Percentiles rank a stretch among this genome's conserved stretches.
phyloP scores from a whole-genome alignment of 2,888 invertebrate genomes.

The Temnothorax ravouxi region DNA sequence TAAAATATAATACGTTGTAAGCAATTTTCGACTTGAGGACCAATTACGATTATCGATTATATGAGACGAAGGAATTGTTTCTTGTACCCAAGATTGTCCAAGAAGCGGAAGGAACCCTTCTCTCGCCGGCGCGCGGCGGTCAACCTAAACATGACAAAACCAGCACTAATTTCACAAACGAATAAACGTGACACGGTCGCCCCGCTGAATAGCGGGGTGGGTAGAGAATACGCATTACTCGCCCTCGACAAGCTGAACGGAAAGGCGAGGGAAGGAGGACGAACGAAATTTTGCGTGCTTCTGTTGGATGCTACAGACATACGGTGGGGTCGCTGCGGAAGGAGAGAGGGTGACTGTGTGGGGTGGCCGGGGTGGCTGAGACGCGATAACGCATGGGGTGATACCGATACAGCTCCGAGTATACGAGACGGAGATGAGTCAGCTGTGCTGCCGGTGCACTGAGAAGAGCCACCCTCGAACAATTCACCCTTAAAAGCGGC shows the following conservation, averaged over 20 bases:
- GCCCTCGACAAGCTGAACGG: slow-evolving; percentile 53
- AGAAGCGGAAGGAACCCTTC: slow-evolving; percentile 37
- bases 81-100: slow-evolving; percentile 39
- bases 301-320: slow-evolving; percentile 52
- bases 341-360: slow-evolving; percentile 52
- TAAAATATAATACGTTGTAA: slow-evolving; percentile 4
- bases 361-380: slow-evolving; percentile 67
- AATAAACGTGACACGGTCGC: slow-evolving; percentile 81
- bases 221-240: slow-evolving; percentile 68
- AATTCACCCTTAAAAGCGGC: slow-evolving; percentile 57
- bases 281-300: slow-evolving; percentile 50
- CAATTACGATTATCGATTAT: not conserved
- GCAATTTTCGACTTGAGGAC: not conserved
- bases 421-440: slow-evolving; percentile 80
- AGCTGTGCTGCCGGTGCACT: slow-evolving; percentile 63
- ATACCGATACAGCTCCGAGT: slow-evolving; percentile 81
- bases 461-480: slow-evolving; percentile 60
- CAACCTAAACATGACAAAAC: slow-evolving; percentile 77
- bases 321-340: slow-evolving; percentile 63
- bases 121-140: slow-evolving; percentile 26
- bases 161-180: slow-evolving; percentile 86
- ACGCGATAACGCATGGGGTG: slow-evolving; percentile 82
- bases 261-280: slow-evolving; percentile 15
- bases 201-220: slow-evolving; percentile 66
- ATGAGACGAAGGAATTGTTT: slow-evolving; percentile 10